Base-by-base conservation (phyloP, 2,113 vertebrate species). In the Pungitius pungitius region DNA sequence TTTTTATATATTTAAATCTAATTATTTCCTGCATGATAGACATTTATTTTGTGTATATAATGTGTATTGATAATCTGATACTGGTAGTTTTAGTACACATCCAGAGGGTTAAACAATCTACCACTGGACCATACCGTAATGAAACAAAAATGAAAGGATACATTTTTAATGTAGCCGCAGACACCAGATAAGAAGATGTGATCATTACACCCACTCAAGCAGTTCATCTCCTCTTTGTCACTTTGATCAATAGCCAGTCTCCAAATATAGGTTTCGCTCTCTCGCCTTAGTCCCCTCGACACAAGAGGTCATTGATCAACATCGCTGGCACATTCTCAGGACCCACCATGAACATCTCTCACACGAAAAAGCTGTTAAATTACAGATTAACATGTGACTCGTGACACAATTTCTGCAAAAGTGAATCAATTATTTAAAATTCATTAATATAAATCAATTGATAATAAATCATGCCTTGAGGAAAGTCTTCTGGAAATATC, bases 191-290 rank as follows among this genome's bases (percentile, higher is more conserved):
- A 84, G 61, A 56, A 43, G 45, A 81, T 40, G 24, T 39, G 57
- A 6, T 84, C 75, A 78, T 84, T 86, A 81, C 40, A 72, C 52
- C 13, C 43, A 20, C 66, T 81, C 64, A 14, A 57, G 58, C 66
- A 74, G 45, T 56, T 62, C 62, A 47, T 83, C 69, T 72, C 61
- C 30, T 72, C 49, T 61, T 4, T 61, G 81, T 77, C 83, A 85
- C 69, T 72, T 83, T 90, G 80, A 90, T 85, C 66, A 71, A 83
- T 85, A 10, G 78, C 74, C 70, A 20, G 65, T 40, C 62, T 82
- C 90, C 81, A 89, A 85, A 89, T 87, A 85, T 89, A 91, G 85
- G 70, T 72, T 82, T 52, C 63, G 70, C 67, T 37, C 52, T 75
- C 55, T 69, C 51, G 3, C 70, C 81, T 83, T 66, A 82, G 74